phyloP scores from a whole-genome alignment of 2,888 invertebrate genomes.

The Megamerina dolium region DNA sequence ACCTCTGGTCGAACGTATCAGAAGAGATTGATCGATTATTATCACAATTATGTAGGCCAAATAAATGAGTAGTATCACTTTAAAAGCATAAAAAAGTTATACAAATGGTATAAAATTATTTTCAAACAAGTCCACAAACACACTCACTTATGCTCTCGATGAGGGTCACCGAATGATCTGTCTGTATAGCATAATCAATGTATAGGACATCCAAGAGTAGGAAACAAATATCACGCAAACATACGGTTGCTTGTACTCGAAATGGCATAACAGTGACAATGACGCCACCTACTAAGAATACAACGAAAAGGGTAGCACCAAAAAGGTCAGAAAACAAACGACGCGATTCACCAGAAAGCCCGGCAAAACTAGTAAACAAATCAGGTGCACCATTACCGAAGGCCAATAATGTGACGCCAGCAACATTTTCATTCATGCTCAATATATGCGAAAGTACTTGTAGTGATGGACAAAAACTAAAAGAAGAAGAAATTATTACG shows the following conservation, averaged over 20 bases:
- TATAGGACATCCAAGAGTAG: conserved; percentile 23
- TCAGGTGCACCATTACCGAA: conserved; percentile 68
- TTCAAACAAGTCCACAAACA: neutral
- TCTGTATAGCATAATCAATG: conserved; percentile 23
- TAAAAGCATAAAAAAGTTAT: too few species aligned
- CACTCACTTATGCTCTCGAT: conserved; percentile 18
- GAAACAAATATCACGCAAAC: conserved; percentile 30
- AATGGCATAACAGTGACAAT: conserved; percentile 54
- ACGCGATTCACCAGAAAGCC: conserved; percentile 43
- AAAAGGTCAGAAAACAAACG: conserved; percentile 48
- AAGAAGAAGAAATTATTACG: conserved; percentile 6
- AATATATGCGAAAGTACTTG: conserved; percentile 50
- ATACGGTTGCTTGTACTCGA: conserved; percentile 25
- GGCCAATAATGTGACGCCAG: conserved; percentile 64
- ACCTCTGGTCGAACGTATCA: conserved; percentile 19
- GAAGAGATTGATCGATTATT: conserved; percentile 24
- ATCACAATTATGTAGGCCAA: conserved; percentile 23
- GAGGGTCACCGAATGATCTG: conserved; percentile 16
- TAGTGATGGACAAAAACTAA: conserved; percentile 55
- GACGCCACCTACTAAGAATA: conserved; percentile 56
- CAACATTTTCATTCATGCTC: conserved; percentile 53
- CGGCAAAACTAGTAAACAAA: conserved; percentile 57
- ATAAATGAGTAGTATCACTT: conserved; percentile 24
- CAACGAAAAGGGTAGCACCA: conserved; percentile 59
- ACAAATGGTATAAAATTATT: too few species aligned